phyloP scores from a whole-genome alignment of 2,888 invertebrate genomes.

The Drosophila cognata region DNA sequence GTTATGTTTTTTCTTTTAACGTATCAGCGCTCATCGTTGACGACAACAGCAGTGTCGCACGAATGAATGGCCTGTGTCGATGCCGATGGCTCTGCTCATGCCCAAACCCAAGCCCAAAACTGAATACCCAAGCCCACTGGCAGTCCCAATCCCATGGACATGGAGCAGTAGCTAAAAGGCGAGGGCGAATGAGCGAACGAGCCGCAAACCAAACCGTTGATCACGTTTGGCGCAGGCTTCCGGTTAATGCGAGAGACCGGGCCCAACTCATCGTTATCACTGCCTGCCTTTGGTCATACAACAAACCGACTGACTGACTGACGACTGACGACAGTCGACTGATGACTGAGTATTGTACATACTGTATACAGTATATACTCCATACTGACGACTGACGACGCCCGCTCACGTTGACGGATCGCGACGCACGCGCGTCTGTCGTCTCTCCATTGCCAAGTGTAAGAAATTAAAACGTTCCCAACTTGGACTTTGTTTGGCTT shows the following conservation, averaged over 20 bases:
- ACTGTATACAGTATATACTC: slow-evolving; percentile 3
- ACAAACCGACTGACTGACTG: slow-evolving; percentile 39
- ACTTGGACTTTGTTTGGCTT: slow-evolving; percentile 77
- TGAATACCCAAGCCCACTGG: slow-evolving; percentile 13
- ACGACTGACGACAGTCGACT: slow-evolving; percentile 26
- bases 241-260: slow-evolving; percentile 77
- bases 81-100: slow-evolving; percentile 26
- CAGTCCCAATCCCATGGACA: slow-evolving; percentile 58
- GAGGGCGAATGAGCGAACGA: slow-evolving; percentile 49
- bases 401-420: slow-evolving; percentile 80
- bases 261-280: slow-evolving; percentile 61
- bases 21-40: slow-evolving; percentile 80
- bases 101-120: slow-evolving; percentile 17
- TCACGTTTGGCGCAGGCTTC: slow-evolving; percentile 84
- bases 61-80: slow-evolving; percentile 75
- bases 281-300: slow-evolving; percentile 63
- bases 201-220: slow-evolving; percentile 83
- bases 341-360: slow-evolving; percentile 29
- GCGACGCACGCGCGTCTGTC: slow-evolving; percentile 71
- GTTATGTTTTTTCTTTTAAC: slow-evolving; percentile 52
- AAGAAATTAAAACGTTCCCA: slow-evolving; percentile 80
- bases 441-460: slow-evolving; percentile 70
- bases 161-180: slow-evolving; percentile 59
- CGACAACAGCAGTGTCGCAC: slow-evolving; percentile 58
- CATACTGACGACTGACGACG: slow-evolving; percentile 40